phyloP scores from a whole-genome alignment of 1,140 invertebrate species.

The Hylaeus anthracinus region DNA sequence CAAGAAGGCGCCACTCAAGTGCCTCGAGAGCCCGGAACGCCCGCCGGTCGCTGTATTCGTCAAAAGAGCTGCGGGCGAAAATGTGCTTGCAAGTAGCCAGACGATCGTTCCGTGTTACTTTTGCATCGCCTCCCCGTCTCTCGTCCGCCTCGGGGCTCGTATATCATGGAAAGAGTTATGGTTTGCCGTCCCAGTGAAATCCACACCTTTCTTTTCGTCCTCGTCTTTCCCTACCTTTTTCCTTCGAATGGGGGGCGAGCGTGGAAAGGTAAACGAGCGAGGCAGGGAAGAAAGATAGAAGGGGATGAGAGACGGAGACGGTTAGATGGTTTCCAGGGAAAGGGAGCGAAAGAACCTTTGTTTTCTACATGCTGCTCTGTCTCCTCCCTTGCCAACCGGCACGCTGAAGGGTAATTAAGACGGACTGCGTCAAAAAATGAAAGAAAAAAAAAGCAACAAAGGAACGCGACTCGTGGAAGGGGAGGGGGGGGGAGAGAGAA shows the following conservation, averaged over 20 bases:
- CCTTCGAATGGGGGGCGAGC: conserved; percentile 21
- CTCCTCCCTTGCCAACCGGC: neutral
- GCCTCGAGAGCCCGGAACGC: conserved; percentile 32
- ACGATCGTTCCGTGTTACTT: conserved; percentile 62
- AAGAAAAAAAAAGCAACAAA: neutral
- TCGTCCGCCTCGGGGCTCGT: conserved; percentile 46
- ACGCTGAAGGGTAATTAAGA: conserved; percentile 51
- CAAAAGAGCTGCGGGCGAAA: conserved; percentile 58
- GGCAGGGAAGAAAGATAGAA: neutral
- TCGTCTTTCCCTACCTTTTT: conserved; percentile 12
- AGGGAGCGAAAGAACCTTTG: conserved; percentile 34
- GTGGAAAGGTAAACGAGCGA: conserved; percentile 20
- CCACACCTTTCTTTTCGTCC: conserved; percentile 44
- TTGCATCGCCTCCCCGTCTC: conserved; percentile 57
- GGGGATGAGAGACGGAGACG: neutral
- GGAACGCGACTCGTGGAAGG: neutral
- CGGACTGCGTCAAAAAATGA: conserved; percentile 35
- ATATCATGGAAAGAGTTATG: conserved; percentile 64
- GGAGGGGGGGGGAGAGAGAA: neutral
- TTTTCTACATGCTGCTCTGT: conserved; percentile 32
- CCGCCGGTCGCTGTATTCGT: conserved; percentile 49
- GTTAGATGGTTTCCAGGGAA: neutral
- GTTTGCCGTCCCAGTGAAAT: conserved; percentile 57
- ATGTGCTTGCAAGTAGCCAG: conserved; percentile 49
- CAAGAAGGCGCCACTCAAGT: conserved; percentile 58